Base-by-base conservation (phyloP, 2,113 vertebrate genomes). In the Siphamia tubifer region DNA sequence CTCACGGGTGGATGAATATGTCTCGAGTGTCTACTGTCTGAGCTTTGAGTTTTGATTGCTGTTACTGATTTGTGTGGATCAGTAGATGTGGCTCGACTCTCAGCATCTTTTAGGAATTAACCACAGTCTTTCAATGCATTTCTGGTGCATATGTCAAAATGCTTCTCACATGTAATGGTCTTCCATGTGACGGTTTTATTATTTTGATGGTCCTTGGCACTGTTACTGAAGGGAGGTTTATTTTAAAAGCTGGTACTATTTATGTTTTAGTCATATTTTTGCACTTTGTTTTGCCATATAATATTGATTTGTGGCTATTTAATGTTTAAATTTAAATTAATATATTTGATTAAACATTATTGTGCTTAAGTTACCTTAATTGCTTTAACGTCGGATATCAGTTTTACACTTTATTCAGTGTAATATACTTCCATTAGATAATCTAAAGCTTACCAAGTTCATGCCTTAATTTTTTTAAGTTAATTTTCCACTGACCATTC, bases 401-500 rank as follows among this genome's bases (percentile, higher is more conserved):
- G 19, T 19, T 47, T 49, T 13, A 38, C 24, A 64, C 35, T 19
- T 42, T 23, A 2, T 28, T 32, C 39, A 31, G 20, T 56, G 43
- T 15, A 0, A 0, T 68, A 48, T 31, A 28, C 34, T 65, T 74
- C 12, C 21, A 52, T 69, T 44, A 47, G 17, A 58, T 53, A 31
- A 51, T 45, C 52, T 31, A 68, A 62, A 58, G 27, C 19, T 44
- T n/a, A n/a, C n/a, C n/a, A 20, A 55, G 45, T 68, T 42, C n/a
- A 69, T 47, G 80, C 75, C 73, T 86, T 87, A 55, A 45, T 15
- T 39, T 48, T 77, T 68, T 58, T 36, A 2, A 49, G 21, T 57
- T 63, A 0, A 60, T 52, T 71, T 80, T 60, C 25, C 71, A 71
- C 39, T 23, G 23, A 36, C 20, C 17, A 25, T 48, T 60, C 47